Evolutionary conservation across 2,888 invertebrate genomes (phyloP).

Genomic region (Macrostomum cliftonense): DNA sequence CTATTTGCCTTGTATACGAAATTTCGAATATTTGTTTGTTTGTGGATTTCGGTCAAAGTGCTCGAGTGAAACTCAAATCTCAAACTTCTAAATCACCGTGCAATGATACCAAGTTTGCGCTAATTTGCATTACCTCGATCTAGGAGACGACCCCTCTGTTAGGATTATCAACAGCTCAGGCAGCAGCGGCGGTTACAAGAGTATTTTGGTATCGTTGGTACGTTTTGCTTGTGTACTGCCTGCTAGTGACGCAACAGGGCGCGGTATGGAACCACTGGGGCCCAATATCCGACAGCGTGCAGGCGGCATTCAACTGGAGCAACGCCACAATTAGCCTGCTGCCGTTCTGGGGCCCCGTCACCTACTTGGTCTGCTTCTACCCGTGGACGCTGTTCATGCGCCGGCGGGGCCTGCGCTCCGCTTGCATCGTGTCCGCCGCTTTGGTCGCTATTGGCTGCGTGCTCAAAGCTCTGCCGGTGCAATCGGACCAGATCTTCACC

Average conservation of each 20-base stretch:
- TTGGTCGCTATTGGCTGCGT: slow-evolving; percentile 14
- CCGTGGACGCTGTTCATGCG: slow-evolving; percentile 29
- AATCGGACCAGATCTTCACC: slow-evolving; percentile 5
- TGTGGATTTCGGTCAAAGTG: no score
- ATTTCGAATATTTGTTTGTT: no score
- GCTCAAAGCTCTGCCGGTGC: slow-evolving; percentile 13
- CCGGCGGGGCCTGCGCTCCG: slow-evolving; percentile 18
- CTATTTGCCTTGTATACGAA: no score
- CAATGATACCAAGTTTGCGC: no score
- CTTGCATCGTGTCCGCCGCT: slow-evolving; percentile 11
- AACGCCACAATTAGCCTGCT: slow-evolving; percentile 23
- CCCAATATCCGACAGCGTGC: slow-evolving; percentile 24
- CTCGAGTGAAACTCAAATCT: no score
- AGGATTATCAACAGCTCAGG: no score
- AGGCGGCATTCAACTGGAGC: slow-evolving; percentile 22
- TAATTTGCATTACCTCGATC: no score
- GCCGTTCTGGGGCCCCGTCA: slow-evolving; percentile 28
- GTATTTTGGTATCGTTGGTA: not conserved
- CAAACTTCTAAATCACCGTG: no score
- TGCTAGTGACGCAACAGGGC: not conserved
- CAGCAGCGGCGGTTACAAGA: no score
- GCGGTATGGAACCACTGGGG: slow-evolving; percentile 32
- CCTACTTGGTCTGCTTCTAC: slow-evolving; percentile 22
- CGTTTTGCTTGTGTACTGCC: slow-evolving; percentile 1
- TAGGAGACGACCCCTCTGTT: no score